Evolutionary conservation across 2,113 vertebrate species (phyloP).

Genomic region (Podarcis muralis): DNA sequence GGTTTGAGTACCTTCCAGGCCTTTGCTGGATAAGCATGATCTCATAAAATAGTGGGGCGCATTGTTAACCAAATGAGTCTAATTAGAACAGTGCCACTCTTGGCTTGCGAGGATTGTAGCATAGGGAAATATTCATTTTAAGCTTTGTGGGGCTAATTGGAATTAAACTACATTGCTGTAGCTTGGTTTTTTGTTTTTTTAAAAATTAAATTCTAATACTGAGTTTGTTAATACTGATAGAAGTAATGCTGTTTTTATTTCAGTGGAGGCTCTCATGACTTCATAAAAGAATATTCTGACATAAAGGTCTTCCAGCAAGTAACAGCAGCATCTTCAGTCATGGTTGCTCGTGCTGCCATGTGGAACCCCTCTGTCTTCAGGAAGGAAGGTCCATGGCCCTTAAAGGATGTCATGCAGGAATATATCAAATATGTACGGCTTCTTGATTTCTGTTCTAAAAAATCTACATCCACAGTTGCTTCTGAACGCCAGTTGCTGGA

Average conservation of each 20-base stretch:
- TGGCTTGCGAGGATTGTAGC: background rate
- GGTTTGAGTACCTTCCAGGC: background rate
- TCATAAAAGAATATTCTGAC: slow-evolving; percentile 84
- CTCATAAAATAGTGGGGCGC: background rate
- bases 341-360: slow-evolving; percentile 96
- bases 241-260: slow-evolving; percentile 49
- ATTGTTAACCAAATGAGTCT: slow-evolving; percentile 2
- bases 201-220: background rate
- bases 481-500: no score
- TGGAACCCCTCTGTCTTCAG: slow-evolving; percentile 95
- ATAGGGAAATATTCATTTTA: background rate
- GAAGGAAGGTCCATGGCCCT: slow-evolving; percentile 78
- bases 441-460: background rate
- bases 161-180: no score
- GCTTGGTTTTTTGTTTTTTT: no score
- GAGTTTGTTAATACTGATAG: background rate
- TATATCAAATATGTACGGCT: slow-evolving; percentile 90
- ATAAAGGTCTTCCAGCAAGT: slow-evolving; percentile 83
- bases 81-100: background rate
- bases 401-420: slow-evolving; percentile 89
- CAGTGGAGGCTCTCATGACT: slow-evolving; percentile 94
- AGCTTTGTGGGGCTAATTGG: no score
- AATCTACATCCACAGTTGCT: background rate
- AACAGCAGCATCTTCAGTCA: slow-evolving; percentile 88
- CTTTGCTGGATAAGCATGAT: background rate